Evolutionary conservation across 2,888 invertebrate species (phyloP).

Genomic region (Tortricodes alternella): DNA sequence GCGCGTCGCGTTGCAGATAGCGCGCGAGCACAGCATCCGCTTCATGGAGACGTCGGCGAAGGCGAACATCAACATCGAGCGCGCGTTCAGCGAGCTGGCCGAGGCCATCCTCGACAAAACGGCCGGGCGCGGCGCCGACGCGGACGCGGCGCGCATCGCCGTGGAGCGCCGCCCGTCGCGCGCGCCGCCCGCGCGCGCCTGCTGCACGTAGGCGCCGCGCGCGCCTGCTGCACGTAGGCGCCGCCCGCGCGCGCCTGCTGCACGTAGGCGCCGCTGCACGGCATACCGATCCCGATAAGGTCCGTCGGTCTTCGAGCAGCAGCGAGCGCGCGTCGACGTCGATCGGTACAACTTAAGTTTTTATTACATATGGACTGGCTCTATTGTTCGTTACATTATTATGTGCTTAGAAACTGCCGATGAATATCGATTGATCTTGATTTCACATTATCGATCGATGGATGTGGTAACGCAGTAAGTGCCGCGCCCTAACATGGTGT

Average conservation of each 20-base stretch:
- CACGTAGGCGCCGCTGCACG: too few species aligned
- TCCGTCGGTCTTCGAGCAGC: too few species aligned
- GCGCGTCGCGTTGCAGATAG: conserved; percentile 95
- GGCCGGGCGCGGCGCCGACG: conserved; percentile 90
- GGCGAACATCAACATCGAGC: conserved; percentile 97
- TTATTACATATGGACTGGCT: too few species aligned
- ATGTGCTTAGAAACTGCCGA: too few species aligned
- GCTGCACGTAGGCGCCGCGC: conserved; percentile 62
- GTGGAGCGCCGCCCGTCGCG: conserved; percentile 88
- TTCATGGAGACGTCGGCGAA: conserved; percentile 99
- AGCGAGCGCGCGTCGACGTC: too few species aligned
- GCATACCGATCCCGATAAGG: too few species aligned
- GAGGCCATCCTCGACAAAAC: conserved; percentile 97
- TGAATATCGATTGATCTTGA: too few species aligned
- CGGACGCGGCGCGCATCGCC: conserved; percentile 75
- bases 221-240: neutral
- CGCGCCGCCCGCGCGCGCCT: conserved; percentile 82
- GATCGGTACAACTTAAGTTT: too few species aligned
- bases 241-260: conserved; percentile 1
- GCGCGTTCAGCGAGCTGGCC: conserved; percentile 96
- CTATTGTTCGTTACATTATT: too few species aligned
- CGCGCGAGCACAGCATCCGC: conserved; percentile 96
- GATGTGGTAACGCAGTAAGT: too few species aligned
- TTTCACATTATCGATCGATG: too few species aligned
- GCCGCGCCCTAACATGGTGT: too few species aligned